Evolutionary conservation across 2,797 vertebrate species (phyloP), one percentile per base, ranked within the genome.

Genomic region (Xyrichtys novacula): DNA sequence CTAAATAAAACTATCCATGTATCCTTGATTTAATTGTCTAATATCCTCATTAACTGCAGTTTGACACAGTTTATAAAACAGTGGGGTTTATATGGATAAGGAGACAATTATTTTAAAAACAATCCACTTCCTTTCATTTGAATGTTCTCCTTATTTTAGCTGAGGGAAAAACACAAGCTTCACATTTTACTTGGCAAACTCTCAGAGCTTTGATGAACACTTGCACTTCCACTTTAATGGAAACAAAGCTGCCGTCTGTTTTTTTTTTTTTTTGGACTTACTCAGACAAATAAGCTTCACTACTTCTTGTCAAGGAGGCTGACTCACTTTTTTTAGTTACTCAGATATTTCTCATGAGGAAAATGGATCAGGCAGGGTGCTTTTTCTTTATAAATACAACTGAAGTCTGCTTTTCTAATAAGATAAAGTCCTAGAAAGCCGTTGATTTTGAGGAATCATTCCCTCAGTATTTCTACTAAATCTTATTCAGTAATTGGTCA

Each of bases 271-370:
- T n/a, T n/a, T n/a, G 34, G 49, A 19, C 38, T 38, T 64, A 53
- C 7, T 50, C 29, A n/a, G 4, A 58, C 65, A 68, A 44, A 52
- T 61, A 23, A 61, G 14, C 19, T 39, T 38, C 12, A 34, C 22
- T 19, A 17, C n/a, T 36, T 5, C 36, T 25, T 54, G n/a, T 7
- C 40, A 14, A n/a, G 3, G 8, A 59, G 20, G 29, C 31, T 57
- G 25, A 1, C 32, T 53, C 47, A 46, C 29, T 26, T 16, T 34
- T n/a, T 12, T 28, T 11, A 38, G 9, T 7, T n/a, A 29, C 34
- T 3, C 11, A 50, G 60, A 42, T 12, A 10, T 25, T 20, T 19
- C 32, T 20, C 25, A 23, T 19, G 36, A 15, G 11, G 20, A 26
- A 5, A 63, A 31, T 17, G 10, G 3, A 53, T 52, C 14, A 28